phyloP scores from a whole-genome alignment of 2,797 vertebrate species.

The Xenentodon cancila region DNA sequence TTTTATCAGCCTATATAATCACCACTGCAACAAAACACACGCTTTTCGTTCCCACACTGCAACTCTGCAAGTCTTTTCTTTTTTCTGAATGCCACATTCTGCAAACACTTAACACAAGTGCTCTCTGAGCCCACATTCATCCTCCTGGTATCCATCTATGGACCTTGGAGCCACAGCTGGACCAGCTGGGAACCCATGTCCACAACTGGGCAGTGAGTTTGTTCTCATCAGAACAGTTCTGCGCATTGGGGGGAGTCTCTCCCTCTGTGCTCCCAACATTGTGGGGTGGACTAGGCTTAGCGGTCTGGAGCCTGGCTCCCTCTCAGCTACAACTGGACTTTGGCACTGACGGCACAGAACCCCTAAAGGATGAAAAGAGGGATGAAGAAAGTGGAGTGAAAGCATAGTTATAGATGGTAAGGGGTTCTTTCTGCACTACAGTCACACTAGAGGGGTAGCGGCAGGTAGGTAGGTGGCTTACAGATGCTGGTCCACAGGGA shows the following conservation, averaged over 20 bases:
- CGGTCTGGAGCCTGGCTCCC: constrained; percentile 58
- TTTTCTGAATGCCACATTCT: constrained; percentile 9
- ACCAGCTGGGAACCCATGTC: constrained; percentile 59
- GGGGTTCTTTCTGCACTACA: constrained; percentile 8
- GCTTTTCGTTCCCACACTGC: constrained; percentile 14
- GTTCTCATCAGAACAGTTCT: constrained; percentile 65
- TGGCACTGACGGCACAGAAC: constrained; percentile 69
- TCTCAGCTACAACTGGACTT: constrained; percentile 65
- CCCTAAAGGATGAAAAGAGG: constrained; percentile 71
- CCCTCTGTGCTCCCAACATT: constrained; percentile 59
- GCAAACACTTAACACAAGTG: constrained; percentile 66
- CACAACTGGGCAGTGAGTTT: constrained; percentile 63
- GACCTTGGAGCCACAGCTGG: constrained; percentile 35
- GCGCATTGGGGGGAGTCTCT: constrained; percentile 44
- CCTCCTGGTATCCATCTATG: constrained; percentile 48
- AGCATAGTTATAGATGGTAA: constrained; percentile 39
- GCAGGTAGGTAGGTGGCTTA: constrained; percentile 20
- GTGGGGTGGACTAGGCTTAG: constrained; percentile 64
- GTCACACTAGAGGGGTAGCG: constrained; percentile 5
- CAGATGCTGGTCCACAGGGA: constrained; percentile 38
- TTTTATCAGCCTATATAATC: constrained; percentile 18
- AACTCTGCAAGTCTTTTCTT: constrained; percentile 27
- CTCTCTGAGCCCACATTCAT: constrained; percentile 50
- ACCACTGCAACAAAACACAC: constrained; percentile 55
- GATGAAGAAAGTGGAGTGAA: constrained; percentile 60